phyloP scores from a whole-genome alignment of 2,113 vertebrate species.

The Trematomus loennbergii region DNA sequence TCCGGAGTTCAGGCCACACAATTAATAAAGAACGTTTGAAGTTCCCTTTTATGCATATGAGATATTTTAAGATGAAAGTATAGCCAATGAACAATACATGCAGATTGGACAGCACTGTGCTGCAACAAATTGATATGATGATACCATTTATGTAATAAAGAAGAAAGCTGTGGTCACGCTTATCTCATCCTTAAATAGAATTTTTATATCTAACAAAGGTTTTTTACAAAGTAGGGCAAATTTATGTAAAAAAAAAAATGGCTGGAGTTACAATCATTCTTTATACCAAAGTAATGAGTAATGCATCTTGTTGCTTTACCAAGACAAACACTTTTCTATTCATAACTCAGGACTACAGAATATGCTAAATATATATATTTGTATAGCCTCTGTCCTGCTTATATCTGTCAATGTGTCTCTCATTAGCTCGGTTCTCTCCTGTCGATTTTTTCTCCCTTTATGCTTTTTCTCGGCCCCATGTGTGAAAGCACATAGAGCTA shows the following conservation, averaged over 20 bases:
- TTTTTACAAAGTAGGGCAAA: too few relatives aligned
- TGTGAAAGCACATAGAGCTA: background rate
- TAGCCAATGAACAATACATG: slow-evolving; percentile 17
- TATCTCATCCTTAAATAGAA: too few relatives aligned
- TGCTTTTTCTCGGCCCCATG: background rate
- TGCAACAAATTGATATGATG: background rate
- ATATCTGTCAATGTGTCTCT: background rate
- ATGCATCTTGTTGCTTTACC: too few relatives aligned
- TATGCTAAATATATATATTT: too few relatives aligned
- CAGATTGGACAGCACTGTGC: background rate
- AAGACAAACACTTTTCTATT: too few relatives aligned
- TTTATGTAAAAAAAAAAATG: too few relatives aligned
- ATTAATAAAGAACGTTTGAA: slow-evolving; percentile 69
- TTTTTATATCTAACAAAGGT: too few relatives aligned
- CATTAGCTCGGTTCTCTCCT: background rate
- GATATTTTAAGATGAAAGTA: slow-evolving; percentile 33
- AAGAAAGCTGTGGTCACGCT: too few relatives aligned
- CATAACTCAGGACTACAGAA: too few relatives aligned
- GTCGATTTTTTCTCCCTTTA: background rate
- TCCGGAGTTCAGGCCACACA: slow-evolving; percentile 48
- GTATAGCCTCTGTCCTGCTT: too few relatives aligned
- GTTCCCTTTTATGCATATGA: slow-evolving; percentile 44
- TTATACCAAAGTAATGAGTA: too few relatives aligned
- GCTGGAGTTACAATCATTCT: too few relatives aligned
- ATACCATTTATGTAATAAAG: background rate